Evolutionary conservation across 2,888 invertebrate species (phyloP).

Genomic region (Caenorhabditis becei): DNA sequence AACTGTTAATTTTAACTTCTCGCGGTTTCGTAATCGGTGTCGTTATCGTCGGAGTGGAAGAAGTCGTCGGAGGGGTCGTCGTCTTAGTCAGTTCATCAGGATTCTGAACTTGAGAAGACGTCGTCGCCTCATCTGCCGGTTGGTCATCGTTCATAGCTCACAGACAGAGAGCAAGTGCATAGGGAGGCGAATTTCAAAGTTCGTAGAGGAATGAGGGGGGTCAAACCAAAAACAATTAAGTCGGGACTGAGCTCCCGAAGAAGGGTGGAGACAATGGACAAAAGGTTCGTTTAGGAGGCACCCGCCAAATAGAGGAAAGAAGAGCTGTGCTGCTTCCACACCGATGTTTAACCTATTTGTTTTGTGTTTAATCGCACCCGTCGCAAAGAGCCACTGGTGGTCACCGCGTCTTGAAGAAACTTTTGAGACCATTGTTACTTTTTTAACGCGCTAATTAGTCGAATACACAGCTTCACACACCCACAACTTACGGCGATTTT

Average conservation of each 20-base stretch:
- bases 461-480: background rate
- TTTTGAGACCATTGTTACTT: background rate
- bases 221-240: constrained; percentile 50
- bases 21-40: background rate
- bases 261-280: constrained; percentile 52
- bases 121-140: constrained; percentile 21
- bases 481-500: constrained; percentile 6
- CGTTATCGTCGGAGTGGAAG: background rate
- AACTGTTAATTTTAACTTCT: background rate
- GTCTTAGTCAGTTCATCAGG: background rate
- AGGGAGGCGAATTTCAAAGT: constrained; percentile 10
- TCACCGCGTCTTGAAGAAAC: constrained; percentile 20
- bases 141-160: constrained; percentile 25
- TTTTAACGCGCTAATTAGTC: too few relatives aligned
- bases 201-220: background rate
- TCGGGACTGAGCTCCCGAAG: constrained; percentile 26
- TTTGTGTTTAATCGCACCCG: constrained; percentile 59
- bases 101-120: constrained; percentile 9
- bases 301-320: background rate
- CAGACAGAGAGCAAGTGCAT: background rate
- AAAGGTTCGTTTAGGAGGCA: constrained; percentile 25
- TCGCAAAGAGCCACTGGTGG: constrained; percentile 3
- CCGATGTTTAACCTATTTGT: constrained; percentile 62
- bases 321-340: background rate
- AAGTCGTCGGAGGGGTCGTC: background rate